Percentiles rank a stretch among this genome's conserved stretches.
phyloP scores from a whole-genome alignment of 2,888 invertebrate genomes.

The Carabus problematicus region DNA sequence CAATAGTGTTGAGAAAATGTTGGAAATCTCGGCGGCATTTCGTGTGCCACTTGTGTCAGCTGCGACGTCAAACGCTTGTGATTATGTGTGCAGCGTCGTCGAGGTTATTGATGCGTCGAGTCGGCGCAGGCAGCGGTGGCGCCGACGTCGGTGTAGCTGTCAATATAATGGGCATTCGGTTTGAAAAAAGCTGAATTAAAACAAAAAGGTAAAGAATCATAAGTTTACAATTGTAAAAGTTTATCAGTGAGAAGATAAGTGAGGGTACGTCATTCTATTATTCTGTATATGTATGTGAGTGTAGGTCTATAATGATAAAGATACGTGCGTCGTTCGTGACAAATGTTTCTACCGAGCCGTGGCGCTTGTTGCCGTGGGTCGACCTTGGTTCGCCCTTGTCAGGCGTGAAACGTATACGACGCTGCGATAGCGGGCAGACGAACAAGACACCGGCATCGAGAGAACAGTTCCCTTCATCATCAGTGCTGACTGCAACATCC shows the following conservation, averaged over 20 bases:
- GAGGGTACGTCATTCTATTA: too few relatives aligned
- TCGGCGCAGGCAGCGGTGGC: constrained; percentile 10
- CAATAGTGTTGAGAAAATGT: constrained; percentile 1
- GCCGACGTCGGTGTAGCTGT: background rate
- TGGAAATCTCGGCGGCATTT: constrained; percentile 30
- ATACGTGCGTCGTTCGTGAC: background rate
- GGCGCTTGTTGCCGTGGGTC: constrained; percentile 60
- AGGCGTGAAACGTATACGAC: constrained; percentile 50
- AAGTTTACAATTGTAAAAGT: too few relatives aligned
- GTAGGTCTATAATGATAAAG: too few relatives aligned
- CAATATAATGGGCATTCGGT: too few relatives aligned
- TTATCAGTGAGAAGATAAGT: too few relatives aligned
- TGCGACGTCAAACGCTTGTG: background rate
- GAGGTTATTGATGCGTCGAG: constrained; percentile 12
- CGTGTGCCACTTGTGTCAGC: background rate
- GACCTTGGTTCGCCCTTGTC: constrained; percentile 59
- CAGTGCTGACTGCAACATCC: constrained; percentile 14
- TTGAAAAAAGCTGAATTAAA: too few relatives aligned
- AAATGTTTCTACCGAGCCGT: constrained; percentile 49
- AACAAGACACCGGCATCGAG: constrained; percentile 16
- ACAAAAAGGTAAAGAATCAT: too few relatives aligned
- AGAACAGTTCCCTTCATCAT: constrained; percentile 4
- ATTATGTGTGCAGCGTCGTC: background rate
- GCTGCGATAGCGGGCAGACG: constrained; percentile 26
- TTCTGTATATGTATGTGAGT: too few relatives aligned